These are phyloP conservation scores for Brienomyrus brachyistius DNA, from an alignment of 2,113 vertebrate genomes.

Conservation along the genomic window DNA sequence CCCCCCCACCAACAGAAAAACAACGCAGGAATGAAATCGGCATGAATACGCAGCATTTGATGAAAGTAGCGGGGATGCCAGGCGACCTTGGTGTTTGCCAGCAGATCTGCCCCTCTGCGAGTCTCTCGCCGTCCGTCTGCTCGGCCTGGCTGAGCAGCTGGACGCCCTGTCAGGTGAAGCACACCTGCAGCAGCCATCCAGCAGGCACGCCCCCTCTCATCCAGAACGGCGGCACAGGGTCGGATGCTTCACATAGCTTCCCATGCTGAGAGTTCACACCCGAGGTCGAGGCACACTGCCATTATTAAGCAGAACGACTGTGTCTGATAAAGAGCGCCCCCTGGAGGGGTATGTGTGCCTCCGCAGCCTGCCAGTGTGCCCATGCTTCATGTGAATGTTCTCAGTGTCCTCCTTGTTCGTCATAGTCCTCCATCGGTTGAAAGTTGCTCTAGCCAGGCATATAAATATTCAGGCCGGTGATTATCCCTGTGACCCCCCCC, in stretches of 20 bases:
- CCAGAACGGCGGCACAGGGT: neutral
- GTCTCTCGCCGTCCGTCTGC: neutral
- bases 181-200: constrained; percentile 31
- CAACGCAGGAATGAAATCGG: neutral
- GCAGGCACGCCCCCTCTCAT: neutral
- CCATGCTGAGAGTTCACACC: neutral
- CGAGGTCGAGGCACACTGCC: constrained; percentile 23
- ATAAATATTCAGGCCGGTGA: constrained; percentile 43
- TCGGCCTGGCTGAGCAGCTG: neutral
- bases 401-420: neutral
- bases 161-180: constrained; percentile 12
- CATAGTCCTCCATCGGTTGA: neutral
- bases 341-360: neutral
- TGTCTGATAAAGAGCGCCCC: neutral
- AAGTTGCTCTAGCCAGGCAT: constrained; percentile 22
- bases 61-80: neutral
- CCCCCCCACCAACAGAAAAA: neutral
- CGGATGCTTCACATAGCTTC: neutral
- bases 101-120: neutral
- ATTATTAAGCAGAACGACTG: neutral
- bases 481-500: constrained; percentile 27
- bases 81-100: neutral
- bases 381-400: neutral
- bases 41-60: neutral
- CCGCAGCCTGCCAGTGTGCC: constrained; percentile 14